Evolutionary conservation across 2,797 vertebrate species (phyloP).

Genomic region (Octomys mimax): DNA sequence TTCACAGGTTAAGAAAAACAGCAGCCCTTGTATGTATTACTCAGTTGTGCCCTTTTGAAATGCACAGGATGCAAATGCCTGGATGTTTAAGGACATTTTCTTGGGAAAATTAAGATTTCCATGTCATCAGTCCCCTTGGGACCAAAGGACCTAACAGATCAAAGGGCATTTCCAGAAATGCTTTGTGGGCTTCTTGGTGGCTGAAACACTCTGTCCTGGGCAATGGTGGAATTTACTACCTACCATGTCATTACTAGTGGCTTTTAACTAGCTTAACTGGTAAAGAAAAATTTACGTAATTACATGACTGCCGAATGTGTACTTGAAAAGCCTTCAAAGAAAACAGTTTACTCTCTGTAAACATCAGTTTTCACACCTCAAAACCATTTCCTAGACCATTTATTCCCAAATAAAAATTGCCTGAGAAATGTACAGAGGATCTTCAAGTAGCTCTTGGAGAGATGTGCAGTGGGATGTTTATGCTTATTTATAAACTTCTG

Average conservation of each 20-base stretch:
- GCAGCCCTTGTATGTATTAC: neutral
- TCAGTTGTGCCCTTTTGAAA: neutral
- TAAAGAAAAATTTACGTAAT: conserved; percentile 69
- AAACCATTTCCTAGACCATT: conserved; percentile 78
- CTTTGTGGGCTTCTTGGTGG: neutral
- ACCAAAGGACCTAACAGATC: neutral
- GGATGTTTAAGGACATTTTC: neutral
- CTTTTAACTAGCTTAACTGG: conserved; percentile 62
- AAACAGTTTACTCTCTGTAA: conserved; percentile 79
- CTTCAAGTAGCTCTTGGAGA: conserved; percentile 73
- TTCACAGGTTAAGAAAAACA: neutral
- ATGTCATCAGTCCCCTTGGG: neutral
- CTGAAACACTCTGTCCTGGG: neutral
- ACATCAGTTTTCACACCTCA: conserved; percentile 79
- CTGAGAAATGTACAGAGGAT: conserved; percentile 72
- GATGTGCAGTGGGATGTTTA: conserved; percentile 67
- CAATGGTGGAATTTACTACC: neutral
- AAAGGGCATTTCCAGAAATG: neutral
- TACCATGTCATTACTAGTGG: conserved; percentile 41
- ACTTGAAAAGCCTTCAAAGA: conserved; percentile 80
- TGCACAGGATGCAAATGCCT: neutral
- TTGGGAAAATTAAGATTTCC: neutral
- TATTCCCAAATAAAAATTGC: conserved; percentile 79
- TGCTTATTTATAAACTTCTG: conserved; percentile 78
- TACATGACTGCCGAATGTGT: conserved; percentile 60